Evolutionary conservation across 2,113 vertebrate genomes (phyloP), one percentile per base, ranked within the genome.

Genomic region (Epinephelus cyanopodus): DNA sequence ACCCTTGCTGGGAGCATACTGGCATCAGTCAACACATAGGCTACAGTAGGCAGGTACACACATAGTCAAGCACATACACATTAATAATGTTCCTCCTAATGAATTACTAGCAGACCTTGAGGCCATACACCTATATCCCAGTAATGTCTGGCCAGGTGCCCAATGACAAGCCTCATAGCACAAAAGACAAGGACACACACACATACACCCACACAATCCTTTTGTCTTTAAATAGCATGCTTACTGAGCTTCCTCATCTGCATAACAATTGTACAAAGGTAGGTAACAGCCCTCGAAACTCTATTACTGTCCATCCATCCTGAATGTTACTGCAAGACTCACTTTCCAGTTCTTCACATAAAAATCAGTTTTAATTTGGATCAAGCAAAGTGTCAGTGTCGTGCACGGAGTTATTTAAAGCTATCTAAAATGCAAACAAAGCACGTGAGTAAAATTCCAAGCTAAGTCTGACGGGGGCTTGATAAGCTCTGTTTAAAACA

Each of bases 81-180:
- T 90, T 92, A 91, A 91, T 85, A 87, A 72, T 84, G 78, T 82
- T 63, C 64, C 67, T 82, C 63, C 83, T 90, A 92, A 94, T 94
- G 86, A 95, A 94, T 93, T 94, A 92, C 91, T 93, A 90, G 91
- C 87, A 83, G 92, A 87, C 89, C 90, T 90, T 84, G 82, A 79
- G 87, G 90, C 75, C 67, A 81, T 65, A 78, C 82, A 87, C 63
- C 77, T 92, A 83, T 91, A 76, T 82, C 79, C 89, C 56, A 69
- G 85, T 83, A 82, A 86, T 18, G 70, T 92, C 90, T 93, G 94
- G 91, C 90, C 65, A n/a, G 56, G 48, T 66, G 90, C 93, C 92
- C 90, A 90, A 73, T 91, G 90, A 93, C 84, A 86, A 83, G 85
- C 74, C 71, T 69, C 77, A 82, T 47, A 66, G 84, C 77, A 81